phyloP scores from a whole-genome alignment of 2,888 invertebrate genomes.

The Alentia gelatinosa region DNA sequence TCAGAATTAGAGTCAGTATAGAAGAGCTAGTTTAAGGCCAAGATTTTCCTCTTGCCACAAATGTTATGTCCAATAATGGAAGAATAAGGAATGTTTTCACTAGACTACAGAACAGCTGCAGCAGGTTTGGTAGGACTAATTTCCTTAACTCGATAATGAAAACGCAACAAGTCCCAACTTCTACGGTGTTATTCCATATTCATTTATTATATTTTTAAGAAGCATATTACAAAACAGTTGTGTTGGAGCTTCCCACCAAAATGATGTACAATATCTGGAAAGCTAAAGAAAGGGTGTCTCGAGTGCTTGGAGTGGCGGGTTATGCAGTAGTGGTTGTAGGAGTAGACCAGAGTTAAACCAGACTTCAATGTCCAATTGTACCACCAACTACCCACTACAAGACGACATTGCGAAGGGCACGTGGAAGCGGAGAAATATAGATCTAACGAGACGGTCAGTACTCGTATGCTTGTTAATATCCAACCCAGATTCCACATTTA shows the following conservation, averaged over 20 bases:
- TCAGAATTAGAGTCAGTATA: too few relatives aligned
- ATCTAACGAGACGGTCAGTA: neutral
- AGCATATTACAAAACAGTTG: constrained; percentile 61
- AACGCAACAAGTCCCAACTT: neutral
- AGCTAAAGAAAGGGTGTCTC: constrained; percentile 41
- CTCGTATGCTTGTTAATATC: neutral
- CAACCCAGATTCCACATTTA: neutral
- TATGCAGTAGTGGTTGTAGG: constrained; percentile 40
- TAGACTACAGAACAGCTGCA: too few relatives aligned
- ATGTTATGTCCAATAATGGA: too few relatives aligned
- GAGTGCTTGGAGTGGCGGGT: constrained; percentile 13
- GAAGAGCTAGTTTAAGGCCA: too few relatives aligned
- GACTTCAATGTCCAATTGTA: constrained; percentile 24
- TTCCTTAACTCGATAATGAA: too few relatives aligned
- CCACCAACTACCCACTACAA: constrained; percentile 50
- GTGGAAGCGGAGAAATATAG: constrained; percentile 29
- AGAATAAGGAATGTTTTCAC: too few relatives aligned
- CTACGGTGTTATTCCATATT: constrained; percentile 54
- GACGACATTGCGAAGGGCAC: neutral
- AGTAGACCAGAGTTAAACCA: constrained; percentile 45
- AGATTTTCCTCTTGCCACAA: too few relatives aligned
- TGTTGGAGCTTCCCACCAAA: constrained; percentile 57
- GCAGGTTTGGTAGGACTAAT: too few relatives aligned
- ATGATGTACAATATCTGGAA: constrained; percentile 58
- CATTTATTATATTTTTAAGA: constrained; percentile 57